A percentile compares a stretch with the other conserved stretches of the same genome.
Conservation (phyloP, 2,113 vertebrate species). For the Thalassoma bifasciatum region DNA sequence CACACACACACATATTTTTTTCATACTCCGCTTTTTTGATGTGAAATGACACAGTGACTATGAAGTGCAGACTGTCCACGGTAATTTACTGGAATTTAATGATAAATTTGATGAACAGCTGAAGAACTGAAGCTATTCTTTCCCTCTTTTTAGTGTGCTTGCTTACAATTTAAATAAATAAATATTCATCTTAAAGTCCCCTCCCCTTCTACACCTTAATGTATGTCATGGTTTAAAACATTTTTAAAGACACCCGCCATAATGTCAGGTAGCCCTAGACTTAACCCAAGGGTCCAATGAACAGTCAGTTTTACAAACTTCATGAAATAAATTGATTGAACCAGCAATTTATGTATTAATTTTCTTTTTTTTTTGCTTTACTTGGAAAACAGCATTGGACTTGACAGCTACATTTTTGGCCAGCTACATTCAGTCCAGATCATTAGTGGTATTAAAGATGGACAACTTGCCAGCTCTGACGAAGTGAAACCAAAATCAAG, state of each 20-base stretch:
- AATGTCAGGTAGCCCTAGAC: neutral
- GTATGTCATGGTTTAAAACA: neutral
- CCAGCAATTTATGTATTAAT: no score
- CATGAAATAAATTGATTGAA: neutral
- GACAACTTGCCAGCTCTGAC: no score
- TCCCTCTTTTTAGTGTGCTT: neutral
- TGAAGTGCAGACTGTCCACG: constrained; percentile 57
- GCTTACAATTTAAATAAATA: constrained; percentile 8
- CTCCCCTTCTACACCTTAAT: neutral
- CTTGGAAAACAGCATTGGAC: no score
- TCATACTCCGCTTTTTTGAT: constrained; percentile 52
- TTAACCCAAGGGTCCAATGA: no score
- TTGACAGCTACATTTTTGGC: no score
- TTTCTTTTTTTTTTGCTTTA: no score
- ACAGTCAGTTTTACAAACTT: neutral
- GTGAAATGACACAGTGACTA: constrained; percentile 70
- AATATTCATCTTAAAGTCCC: neutral
- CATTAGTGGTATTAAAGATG: no score
- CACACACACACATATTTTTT: constrained; percentile 39
- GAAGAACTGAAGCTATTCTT: constrained; percentile 10
- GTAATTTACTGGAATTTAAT: constrained; percentile 35
- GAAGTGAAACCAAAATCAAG: no score
- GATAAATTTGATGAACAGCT: constrained; percentile 49
- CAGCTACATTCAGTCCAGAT: no score
- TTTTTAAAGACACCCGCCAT: neutral